phyloP scores from a whole-genome alignment of 2,797 vertebrate species.

The Steatocranus sp. region DNA sequence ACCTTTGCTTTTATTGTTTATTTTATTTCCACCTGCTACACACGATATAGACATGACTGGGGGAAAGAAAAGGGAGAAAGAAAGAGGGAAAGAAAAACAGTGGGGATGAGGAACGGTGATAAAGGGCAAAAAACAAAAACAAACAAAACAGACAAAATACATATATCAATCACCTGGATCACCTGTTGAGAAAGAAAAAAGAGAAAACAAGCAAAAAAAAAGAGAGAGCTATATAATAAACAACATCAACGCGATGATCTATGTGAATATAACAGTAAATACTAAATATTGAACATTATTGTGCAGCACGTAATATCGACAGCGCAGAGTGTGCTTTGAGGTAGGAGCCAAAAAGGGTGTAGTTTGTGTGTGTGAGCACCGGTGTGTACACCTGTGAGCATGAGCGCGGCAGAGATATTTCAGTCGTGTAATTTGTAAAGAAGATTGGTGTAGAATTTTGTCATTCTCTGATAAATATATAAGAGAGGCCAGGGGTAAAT shows the following conservation, averaged over 20 bases:
- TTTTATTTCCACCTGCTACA: neutral
- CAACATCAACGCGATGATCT: neutral
- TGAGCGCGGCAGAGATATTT: no score
- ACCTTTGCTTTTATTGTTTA: neutral
- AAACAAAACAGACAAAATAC: neutral
- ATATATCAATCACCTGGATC: neutral
- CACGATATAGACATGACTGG: neutral
- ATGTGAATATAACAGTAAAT: neutral
- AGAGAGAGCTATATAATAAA: neutral
- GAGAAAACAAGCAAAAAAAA: neutral
- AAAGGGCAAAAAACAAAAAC: neutral
- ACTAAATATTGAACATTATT: neutral
- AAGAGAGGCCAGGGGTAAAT: no score
- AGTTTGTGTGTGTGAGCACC: neutral
- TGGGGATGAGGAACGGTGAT: accelerated
- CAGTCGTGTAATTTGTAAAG: no score
- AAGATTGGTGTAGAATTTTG: no score
- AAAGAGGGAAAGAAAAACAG: neutral
- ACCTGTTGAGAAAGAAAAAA: neutral
- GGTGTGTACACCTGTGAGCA: neutral
- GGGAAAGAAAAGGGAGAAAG: neutral
- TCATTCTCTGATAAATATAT: no score
- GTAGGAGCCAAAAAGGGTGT: neutral
- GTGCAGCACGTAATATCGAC: accelerated
- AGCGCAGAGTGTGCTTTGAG: neutral